Evolutionary conservation across 2,888 invertebrate species (phyloP).

Genomic region (Drosophila macrospina): DNA sequence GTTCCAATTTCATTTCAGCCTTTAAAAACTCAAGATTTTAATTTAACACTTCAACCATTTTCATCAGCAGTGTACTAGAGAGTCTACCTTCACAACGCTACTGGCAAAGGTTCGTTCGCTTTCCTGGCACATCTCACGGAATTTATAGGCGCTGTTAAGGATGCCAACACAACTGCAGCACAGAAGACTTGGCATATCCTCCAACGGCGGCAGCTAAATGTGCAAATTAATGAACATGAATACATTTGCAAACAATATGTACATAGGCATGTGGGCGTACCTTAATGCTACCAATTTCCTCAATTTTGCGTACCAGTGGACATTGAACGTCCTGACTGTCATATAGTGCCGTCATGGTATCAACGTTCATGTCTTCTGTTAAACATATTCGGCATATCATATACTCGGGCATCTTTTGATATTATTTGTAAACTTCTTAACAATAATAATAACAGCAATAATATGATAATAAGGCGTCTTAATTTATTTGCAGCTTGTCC

Average conservation of each 20-base stretch:
- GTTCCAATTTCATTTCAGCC: slow-evolving; percentile 79
- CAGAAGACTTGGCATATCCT: slow-evolving; percentile 82
- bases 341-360: slow-evolving; percentile 79
- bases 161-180: slow-evolving; percentile 77
- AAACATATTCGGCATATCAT: slow-evolving; percentile 83
- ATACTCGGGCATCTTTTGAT: slow-evolving; percentile 72
- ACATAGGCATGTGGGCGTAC: slow-evolving; percentile 41
- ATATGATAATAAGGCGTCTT: slow-evolving; percentile 32
- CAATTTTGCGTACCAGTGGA: slow-evolving; percentile 78
- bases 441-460: slow-evolving; percentile 38
- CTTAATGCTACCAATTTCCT: slow-evolving; percentile 82
- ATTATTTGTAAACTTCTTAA: slow-evolving; percentile 12
- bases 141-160: slow-evolving; percentile 77
- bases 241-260: background rate
- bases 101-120: slow-evolving; percentile 81
- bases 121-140: slow-evolving; percentile 81
- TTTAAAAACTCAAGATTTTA: slow-evolving; percentile 25
- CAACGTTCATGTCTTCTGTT: slow-evolving; percentile 70
- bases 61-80: background rate
- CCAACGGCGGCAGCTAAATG: slow-evolving; percentile 74
- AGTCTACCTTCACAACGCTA: slow-evolving; percentile 75
- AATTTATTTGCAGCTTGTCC: slow-evolving; percentile 27
- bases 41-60: background rate
- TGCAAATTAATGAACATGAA: background rate
- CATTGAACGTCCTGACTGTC: slow-evolving; percentile 70